Evolutionary conservation across 2,797 vertebrate genomes (phyloP), one percentile per base, ranked within the genome.

Genomic region (Lithobates pipiens): DNA sequence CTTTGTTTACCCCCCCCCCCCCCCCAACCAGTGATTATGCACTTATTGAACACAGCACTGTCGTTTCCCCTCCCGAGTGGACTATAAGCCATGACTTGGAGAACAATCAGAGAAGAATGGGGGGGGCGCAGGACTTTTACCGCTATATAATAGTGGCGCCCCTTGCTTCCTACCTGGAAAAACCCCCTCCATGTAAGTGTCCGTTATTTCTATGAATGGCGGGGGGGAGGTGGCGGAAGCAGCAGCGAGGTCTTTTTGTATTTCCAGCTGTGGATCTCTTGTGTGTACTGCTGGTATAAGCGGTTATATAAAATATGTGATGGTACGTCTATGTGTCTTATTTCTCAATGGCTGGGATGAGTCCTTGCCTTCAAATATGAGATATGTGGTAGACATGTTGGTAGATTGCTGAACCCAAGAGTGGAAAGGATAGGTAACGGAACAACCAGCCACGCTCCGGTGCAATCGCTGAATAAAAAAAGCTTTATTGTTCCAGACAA

Each of bases 21-120:
- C 21, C 21, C 57, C 16, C 54, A 2, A 8, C 61, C 61, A 63
- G 61, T 23, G 21, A n/a, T 63, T 3, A 80, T 54, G 77, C 67
- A 80, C 77, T 80, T 80, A 79, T 44, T 68, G 68, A 79, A 79
- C 16, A 13, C 29, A 3, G 29, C 34, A 10, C 21, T 2, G 61
- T 63, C 18, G 54, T 77, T 13, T 10, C 10, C 18, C 23, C 44
- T 27, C 42, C 42, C 25, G 9, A 11, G 34, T 7, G 72, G 10
- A 27, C 72, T 44, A 10, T 42, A 46, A 74, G 72, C 13, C 39
- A 25, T 74, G 72, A n/a, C n/a, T 44, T n/a, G 39, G 70, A 39
- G 68, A 21, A 34, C 5, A 4, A 16, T 13, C 70, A n/a, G 21
- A 21, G 18, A 1, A 5, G 7, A n/a, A 10, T 21, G 70, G 6